Evolutionary conservation across 2,797 vertebrate genomes (phyloP).

Genomic region (Cryptoprocta ferox): DNA sequence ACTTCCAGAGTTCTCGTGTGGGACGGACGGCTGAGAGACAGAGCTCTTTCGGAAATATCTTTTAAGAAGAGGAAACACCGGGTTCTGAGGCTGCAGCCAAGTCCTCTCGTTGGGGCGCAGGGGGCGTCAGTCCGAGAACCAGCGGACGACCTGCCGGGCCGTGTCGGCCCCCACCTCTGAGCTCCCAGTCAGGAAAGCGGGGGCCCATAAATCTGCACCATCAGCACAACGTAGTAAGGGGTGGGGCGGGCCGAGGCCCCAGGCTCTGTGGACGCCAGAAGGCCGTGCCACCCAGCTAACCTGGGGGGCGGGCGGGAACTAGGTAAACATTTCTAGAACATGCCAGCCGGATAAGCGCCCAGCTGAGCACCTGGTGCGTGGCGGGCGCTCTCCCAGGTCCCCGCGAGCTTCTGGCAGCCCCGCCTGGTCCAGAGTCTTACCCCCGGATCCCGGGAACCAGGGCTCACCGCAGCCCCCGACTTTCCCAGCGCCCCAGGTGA

Average conservation of each 20-base stretch:
- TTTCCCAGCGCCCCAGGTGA: neutral
- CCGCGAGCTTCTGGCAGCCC: neutral
- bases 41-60: neutral
- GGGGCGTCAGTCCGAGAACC: neutral
- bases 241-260: neutral
- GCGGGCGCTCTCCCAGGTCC: neutral
- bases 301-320: neutral
- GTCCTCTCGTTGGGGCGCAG: neutral
- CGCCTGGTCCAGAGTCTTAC: neutral
- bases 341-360: neutral
- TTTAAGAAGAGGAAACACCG: neutral
- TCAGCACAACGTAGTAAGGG: neutral
- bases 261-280: neutral
- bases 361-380: neutral
- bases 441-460: neutral
- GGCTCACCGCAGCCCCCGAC: neutral
- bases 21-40: neutral
- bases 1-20: neutral
- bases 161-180: neutral
- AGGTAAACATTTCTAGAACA: neutral
- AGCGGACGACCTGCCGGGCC: neutral
- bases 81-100: neutral
- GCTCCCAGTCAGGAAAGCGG: rapidly evolving
- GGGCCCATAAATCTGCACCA: rapidly evolving
- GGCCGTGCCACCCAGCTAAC: neutral